Evolutionary conservation across 2,113 vertebrate genomes (phyloP).

Genomic region (Atractosteus spatula): DNA sequence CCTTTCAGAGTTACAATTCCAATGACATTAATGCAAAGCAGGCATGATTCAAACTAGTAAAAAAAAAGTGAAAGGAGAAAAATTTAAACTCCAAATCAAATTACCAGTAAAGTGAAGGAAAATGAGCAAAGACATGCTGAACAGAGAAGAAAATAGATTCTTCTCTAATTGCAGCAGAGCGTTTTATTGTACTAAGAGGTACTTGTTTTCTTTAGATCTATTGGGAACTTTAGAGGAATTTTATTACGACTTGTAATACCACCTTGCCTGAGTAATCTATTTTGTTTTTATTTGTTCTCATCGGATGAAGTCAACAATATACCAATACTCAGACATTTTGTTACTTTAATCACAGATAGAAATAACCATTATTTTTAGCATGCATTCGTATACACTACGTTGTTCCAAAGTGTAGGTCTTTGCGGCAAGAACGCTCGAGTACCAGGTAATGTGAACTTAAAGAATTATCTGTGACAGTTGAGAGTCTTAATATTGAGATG

Average conservation of each 20-base stretch:
- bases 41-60: conserved; percentile 6
- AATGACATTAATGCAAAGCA: conserved; percentile 5
- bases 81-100: conserved; percentile 7
- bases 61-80: conserved; percentile 1
- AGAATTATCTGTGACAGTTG: no score
- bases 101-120: background rate
- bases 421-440: no score
- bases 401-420: no score
- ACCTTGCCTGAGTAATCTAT: no score
- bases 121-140: conserved; percentile 1
- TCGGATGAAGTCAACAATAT: no score
- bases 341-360: no score
- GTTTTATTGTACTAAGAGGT: conserved; percentile 19
- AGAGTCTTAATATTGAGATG: no score
- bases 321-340: no score
- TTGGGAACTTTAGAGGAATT: conserved; percentile 2
- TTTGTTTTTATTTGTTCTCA: no score
- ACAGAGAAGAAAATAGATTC: background rate
- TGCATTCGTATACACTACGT: no score
- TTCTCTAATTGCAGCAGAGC: conserved; percentile 12
- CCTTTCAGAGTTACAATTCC: background rate
- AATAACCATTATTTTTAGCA: no score
- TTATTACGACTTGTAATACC: background rate
- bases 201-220: conserved; percentile 14
- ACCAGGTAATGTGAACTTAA: no score